Conservation (phyloP, 2,797 vertebrate species). For the Gallinago stenura region DNA sequence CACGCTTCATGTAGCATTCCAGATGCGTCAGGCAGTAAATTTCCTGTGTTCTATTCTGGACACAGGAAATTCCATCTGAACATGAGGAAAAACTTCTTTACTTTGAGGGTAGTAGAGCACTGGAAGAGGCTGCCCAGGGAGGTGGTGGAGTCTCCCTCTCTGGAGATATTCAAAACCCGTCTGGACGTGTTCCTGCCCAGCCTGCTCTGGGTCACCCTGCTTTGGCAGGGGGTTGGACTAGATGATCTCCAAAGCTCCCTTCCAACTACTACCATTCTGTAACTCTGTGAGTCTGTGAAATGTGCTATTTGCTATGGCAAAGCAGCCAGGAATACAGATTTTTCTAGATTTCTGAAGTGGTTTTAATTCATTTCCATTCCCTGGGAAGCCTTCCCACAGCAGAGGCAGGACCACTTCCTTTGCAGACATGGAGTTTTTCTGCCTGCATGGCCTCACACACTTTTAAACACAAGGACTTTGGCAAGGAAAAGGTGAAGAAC, state of each 20-base stretch:
- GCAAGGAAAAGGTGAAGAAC: neutral
- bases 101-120: neutral
- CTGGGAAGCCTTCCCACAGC: neutral
- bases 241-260: neutral
- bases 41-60: neutral
- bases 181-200: neutral
- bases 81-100: neutral
- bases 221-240: neutral
- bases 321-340: neutral
- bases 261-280: neutral
- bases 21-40: neutral
- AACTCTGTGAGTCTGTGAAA: neutral
- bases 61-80: neutral
- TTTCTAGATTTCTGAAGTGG: neutral
- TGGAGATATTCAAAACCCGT: neutral
- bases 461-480: neutral
- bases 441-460: neutral
- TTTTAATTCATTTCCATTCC: neutral
- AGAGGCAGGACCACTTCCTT: neutral
- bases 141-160: neutral
- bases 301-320: neutral
- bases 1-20: fast-evolving
- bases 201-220: neutral
- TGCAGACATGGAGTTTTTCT: fast-evolving
- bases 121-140: neutral